These are phyloP conservation scores for Temnothorax rugatulus DNA, from an alignment of 2,888 invertebrate genomes.

Conservation along the genomic window DNA sequence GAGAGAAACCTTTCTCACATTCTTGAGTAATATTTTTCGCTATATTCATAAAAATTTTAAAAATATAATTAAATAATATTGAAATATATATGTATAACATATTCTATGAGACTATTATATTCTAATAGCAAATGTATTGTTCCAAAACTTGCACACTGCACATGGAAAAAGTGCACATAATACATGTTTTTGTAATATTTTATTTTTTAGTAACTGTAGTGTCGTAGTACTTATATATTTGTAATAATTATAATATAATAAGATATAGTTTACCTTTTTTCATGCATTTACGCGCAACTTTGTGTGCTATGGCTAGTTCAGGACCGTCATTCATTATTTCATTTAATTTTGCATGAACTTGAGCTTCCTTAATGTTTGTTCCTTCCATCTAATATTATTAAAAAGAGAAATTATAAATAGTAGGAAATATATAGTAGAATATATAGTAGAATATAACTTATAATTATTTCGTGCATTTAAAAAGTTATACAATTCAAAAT, in stretches of 20 bases:
- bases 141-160: neutral
- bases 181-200: neutral
- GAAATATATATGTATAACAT: neutral
- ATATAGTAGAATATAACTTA: neutral
- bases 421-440: too few relatives aligned
- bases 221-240: neutral
- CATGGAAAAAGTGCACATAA: neutral
- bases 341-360: neutral
- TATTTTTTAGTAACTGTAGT: neutral
- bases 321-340: fast-evolving
- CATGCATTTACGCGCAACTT: neutral
- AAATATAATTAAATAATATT: neutral
- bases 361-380: neutral
- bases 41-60: constrained; percentile 5
- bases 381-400: constrained; percentile 14
- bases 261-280: neutral
- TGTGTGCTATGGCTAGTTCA: neutral
- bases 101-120: neutral
- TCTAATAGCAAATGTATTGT: neutral
- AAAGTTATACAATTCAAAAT: neutral
- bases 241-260: neutral
- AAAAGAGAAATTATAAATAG: neutral
- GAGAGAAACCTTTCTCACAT: constrained; percentile 11
- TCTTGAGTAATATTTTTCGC: neutral
- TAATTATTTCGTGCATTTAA: neutral